Conservation (phyloP, 2,888 invertebrate species). For the Habrosyne pyritoides region DNA sequence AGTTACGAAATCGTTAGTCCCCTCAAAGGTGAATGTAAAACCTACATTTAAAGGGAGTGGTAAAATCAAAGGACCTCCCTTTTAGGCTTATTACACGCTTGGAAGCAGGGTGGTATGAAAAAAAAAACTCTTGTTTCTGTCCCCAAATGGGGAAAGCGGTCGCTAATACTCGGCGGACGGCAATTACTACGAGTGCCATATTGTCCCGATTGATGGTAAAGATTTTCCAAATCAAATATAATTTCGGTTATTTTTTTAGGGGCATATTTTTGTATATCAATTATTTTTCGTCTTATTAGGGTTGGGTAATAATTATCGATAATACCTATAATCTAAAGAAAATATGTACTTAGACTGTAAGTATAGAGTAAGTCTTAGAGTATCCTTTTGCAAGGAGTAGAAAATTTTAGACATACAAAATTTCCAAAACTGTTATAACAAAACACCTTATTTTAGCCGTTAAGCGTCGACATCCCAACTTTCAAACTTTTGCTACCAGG, state of each 20-base stretch:
- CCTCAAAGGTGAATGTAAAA: conserved; percentile 65
- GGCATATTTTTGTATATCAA: no score
- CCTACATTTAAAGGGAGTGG: conserved; percentile 61
- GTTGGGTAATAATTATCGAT: no score
- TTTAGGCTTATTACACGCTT: conserved; percentile 75
- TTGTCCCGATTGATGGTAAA: conserved; percentile 33
- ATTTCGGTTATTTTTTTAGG: neutral
- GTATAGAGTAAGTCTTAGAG: no score
- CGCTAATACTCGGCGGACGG: conserved; percentile 38
- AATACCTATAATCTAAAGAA: no score
- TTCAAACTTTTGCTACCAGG: neutral
- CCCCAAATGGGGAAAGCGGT: conserved; percentile 21
- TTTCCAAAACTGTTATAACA: neutral
- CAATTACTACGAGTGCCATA: conserved; percentile 61
- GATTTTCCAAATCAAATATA: conserved; percentile 22
- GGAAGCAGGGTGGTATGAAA: conserved; percentile 36
- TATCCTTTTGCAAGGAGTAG: no score
- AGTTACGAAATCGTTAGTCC: conserved; percentile 55
- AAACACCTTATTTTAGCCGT: neutral
- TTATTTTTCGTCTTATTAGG: no score
- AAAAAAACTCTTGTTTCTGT: conserved; percentile 45
- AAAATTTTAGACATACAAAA: no score
- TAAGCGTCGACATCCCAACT: neutral
- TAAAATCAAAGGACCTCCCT: conserved; percentile 64
- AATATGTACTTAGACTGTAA: no score